Evolutionary conservation across 2,113 vertebrate species (phyloP).

Genomic region (Ceyx margarethae): DNA sequence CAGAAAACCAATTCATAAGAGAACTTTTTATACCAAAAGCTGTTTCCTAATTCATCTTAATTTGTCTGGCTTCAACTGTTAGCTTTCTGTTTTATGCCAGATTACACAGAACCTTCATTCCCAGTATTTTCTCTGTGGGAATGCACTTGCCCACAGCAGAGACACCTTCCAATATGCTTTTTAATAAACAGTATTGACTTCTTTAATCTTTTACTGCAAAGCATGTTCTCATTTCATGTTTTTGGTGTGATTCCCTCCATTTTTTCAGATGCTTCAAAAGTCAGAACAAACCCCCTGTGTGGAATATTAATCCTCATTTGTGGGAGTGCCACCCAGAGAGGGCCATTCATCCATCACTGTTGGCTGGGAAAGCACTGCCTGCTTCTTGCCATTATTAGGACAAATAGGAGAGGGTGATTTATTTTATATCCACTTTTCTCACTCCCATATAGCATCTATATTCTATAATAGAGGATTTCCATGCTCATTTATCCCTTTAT

Average conservation of each 20-base stretch:
- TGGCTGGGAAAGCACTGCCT: neutral
- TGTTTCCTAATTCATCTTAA: neutral
- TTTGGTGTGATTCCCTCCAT: neutral
- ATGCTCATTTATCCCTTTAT: neutral
- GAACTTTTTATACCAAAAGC: neutral
- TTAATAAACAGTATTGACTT: neutral
- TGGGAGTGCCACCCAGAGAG: neutral
- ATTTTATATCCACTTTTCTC: neutral
- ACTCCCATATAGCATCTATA: neutral
- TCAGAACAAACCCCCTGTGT: neutral
- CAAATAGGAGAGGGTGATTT: neutral
- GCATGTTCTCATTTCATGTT: neutral
- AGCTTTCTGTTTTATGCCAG: neutral
- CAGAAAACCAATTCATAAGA: neutral
- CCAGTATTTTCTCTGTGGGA: neutral
- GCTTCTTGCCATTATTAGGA: neutral
- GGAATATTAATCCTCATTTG: neutral
- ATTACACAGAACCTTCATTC: neutral
- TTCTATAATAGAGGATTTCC: neutral
- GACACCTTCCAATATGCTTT: neutral
- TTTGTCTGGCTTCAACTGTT: neutral
- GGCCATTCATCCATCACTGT: neutral
- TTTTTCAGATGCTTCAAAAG: neutral
- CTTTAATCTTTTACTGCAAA: neutral
- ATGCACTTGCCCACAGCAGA: neutral